Evolutionary conservation across 2,797 vertebrate genomes (phyloP), one percentile per base, ranked within the genome.

Genomic region (Myripristis murdjan): DNA sequence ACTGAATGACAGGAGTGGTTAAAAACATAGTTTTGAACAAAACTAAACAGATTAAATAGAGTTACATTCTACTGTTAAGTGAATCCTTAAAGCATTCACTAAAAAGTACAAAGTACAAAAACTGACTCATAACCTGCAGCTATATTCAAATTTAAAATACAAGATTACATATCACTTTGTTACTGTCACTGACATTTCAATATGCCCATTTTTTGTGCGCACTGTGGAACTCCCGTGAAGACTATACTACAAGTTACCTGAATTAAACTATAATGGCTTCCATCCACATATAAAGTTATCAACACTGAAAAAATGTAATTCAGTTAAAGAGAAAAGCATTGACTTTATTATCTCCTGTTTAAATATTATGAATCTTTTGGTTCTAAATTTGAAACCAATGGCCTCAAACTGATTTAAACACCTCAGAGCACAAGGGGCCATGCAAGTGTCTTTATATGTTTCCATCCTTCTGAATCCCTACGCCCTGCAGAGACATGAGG

Each of bases 381-480:
- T 33, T 82, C 8, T 31, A 35, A 65, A 20, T 77, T 56, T 72
- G 39, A 39, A 70, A 47, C 5, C 8, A 31, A 18, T 4, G 44
- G 11, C 28, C 69, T 66, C 33, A 23, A 18, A 35, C n/a, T 39
- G 28, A 6, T 28, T 64, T 14, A 48, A n/a, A 70, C 28, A 31
- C 49, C 46, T 54, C 4, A 14, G 61, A 62, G 52, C 15, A 64
- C 24, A 49, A 24, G 37, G 64, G 35, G 60, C 20, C 57, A 56
- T 26, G 22, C 31, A 28, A 44, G 48, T 64, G 60, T 54, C 28
- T 67, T 46, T 48, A 20, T 12, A 28, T 67, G 20, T 58, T 67
- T 47, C 41, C 46, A 23, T 65, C 24, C 33, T 64, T 70, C 64
- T 67, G 73, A 74, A 74, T 78, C 57, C 28, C 55, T 51, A 60